These are phyloP conservation scores for Lepidothrix coronata DNA, from an alignment of 2,113 vertebrate genomes.

Conservation along the genomic window DNA sequence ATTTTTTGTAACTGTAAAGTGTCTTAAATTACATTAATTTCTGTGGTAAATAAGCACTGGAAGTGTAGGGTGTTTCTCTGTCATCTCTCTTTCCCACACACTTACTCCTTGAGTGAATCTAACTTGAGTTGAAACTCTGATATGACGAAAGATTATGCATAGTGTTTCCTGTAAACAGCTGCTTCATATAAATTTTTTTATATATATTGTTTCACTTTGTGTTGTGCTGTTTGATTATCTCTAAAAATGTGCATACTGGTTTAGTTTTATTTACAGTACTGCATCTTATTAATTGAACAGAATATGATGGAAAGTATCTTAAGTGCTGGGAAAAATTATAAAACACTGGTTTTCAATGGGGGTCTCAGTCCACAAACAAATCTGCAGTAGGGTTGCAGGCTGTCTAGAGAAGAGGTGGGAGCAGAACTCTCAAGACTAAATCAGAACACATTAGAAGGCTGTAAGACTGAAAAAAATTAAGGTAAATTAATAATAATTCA, in stretches of 20 bases:
- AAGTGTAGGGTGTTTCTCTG: not conserved
- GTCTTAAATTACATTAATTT: not conserved
- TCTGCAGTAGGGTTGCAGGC: not conserved
- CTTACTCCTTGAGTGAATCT: not conserved
- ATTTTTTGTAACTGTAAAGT: not conserved
- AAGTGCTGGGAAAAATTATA: not conserved
- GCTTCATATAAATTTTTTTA: not conserved
- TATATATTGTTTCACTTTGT: not conserved
- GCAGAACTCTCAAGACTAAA: not conserved
- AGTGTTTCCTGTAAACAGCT: constrained; percentile 25
- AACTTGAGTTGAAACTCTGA: not conserved
- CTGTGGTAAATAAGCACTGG: not conserved
- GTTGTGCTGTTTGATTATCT: not conserved
- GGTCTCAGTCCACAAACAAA: not conserved
- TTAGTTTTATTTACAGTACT: not conserved
- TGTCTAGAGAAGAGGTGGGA: not conserved
- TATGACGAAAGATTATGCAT: not conserved
- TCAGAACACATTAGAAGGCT: not conserved
- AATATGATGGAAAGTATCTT: not conserved
- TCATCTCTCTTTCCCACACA: not conserved
- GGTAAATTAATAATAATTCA: not conserved
- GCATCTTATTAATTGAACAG: not conserved
- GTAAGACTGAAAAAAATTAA: not conserved
- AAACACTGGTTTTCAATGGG: not conserved
- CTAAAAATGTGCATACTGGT: not conserved